A percentile compares a stretch with the other conserved stretches of the same genome.
phyloP scores from a whole-genome alignment of 2,888 invertebrate genomes.

The Caenorhabditis sp. region DNA sequence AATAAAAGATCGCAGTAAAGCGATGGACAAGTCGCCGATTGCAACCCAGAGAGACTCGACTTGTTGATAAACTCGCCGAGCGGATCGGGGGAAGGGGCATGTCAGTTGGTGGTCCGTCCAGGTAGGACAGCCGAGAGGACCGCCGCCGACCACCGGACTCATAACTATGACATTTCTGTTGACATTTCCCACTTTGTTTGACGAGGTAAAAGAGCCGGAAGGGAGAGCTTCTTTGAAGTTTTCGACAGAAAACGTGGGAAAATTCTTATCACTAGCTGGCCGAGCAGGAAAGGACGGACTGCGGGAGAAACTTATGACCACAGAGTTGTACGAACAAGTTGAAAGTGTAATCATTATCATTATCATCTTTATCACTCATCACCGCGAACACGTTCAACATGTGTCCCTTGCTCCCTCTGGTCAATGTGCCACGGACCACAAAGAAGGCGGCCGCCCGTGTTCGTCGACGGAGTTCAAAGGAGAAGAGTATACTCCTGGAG shows the following conservation, averaged over 20 bases:
- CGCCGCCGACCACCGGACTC: slow-evolving; percentile 45
- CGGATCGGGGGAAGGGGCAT: not conserved
- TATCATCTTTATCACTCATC: no score
- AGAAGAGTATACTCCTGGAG: not conserved
- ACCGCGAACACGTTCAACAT: no score
- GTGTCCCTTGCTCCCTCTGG: no score
- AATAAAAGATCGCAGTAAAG: not conserved
- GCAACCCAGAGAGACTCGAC: not conserved
- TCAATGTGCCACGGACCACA: not conserved
- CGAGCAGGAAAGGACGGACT: not conserved
- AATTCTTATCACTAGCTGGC: not conserved
- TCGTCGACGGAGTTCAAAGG: not conserved
- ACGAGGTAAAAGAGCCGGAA: slow-evolving; percentile 20
- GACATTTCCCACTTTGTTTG: slow-evolving; percentile 48
- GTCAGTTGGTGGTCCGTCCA: slow-evolving; percentile 72
- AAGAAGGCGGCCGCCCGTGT: not conserved
- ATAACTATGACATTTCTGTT: slow-evolving; percentile 52
- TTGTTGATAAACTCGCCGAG: slow-evolving; percentile 11
- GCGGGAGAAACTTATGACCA: no score
- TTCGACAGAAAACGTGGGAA: slow-evolving; percentile 31
- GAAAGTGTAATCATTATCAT: no score
- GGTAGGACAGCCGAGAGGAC: slow-evolving; percentile 63
- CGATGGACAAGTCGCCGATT: slow-evolving; percentile 1
- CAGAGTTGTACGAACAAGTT: no score
- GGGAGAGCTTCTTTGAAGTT: slow-evolving; percentile 16